Evolutionary conservation across 2,113 vertebrate genomes (phyloP).

Genomic region (Myanophis thanlyinensis): DNA sequence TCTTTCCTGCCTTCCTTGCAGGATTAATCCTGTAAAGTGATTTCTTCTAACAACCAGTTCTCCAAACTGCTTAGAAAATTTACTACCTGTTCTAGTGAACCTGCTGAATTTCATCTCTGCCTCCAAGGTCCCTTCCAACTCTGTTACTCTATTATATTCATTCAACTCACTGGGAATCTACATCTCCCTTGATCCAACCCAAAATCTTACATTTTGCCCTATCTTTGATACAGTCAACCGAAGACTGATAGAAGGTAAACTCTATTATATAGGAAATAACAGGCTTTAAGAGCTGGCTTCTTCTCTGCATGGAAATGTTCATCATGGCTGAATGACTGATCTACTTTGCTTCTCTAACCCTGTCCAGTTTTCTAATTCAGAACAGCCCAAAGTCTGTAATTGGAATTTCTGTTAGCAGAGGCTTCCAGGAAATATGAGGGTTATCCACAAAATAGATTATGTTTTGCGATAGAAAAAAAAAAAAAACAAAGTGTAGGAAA

Average conservation of each 20-base stretch:
- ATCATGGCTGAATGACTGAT: background rate
- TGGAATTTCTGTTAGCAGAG: background rate
- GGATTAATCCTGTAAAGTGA: no score
- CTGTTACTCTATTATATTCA: background rate
- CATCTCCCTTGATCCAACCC: background rate
- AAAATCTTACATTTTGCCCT: background rate
- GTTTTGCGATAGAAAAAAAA: no score
- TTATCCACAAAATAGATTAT: no score
- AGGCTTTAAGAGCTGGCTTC: background rate
- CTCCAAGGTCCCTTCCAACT: no score
- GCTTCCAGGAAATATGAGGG: background rate
- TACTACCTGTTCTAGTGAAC: no score
- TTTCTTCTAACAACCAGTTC: no score
- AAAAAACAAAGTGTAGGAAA: no score
- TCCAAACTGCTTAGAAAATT: no score
- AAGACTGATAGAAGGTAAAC: background rate
- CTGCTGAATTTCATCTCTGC: no score
- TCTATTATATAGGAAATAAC: background rate
- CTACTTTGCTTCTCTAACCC: background rate
- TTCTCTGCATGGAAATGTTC: background rate
- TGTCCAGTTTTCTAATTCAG: background rate
- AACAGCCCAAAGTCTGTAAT: background rate
- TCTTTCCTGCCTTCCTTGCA: no score
- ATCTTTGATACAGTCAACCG: background rate
- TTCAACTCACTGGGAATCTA: background rate